These are phyloP conservation scores for Callitettix versicolor DNA, from an alignment of 1,140 invertebrate species.

Conservation along the genomic window DNA sequence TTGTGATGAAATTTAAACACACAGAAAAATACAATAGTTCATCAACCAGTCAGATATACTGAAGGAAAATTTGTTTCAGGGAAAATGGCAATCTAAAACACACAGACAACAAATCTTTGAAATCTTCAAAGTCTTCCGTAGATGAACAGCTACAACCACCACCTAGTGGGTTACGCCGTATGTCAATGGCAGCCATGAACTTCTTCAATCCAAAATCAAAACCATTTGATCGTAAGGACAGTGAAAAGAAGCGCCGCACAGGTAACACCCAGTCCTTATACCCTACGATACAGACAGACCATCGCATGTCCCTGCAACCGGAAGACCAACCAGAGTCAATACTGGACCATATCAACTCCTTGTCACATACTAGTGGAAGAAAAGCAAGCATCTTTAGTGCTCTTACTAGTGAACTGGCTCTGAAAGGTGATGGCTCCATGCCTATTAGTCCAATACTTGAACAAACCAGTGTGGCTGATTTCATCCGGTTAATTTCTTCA, in stretches of 20 bases:
- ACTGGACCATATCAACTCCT: constrained; percentile 10
- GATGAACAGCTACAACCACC: constrained; percentile 3
- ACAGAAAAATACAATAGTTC: no score
- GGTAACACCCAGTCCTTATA: not conserved
- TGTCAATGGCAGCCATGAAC: constrained; percentile 26
- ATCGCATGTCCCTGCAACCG: not conserved
- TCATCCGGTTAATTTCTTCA: constrained; percentile 54
- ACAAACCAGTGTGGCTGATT: constrained; percentile 63
- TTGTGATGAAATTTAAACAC: no score
- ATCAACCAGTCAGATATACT: no score
- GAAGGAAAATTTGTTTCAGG: no score
- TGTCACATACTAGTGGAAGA: constrained; percentile 12
- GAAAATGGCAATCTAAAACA: no score
- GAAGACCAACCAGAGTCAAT: not conserved
- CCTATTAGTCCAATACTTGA: constrained; percentile 43
- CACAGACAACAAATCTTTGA: no score
- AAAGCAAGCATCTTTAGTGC: constrained; percentile 15
- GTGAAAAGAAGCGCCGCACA: constrained; percentile 6
- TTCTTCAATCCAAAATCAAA: constrained; percentile 19
- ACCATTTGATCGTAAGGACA: not conserved
- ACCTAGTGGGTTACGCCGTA: constrained; percentile 19
- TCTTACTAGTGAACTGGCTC: constrained; percentile 16
- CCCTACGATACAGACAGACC: not conserved
- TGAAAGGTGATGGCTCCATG: constrained; percentile 28
- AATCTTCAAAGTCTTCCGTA: not conserved